Conservation (phyloP, 2,797 vertebrate species). For the Crocodylus rhombifer region DNA sequence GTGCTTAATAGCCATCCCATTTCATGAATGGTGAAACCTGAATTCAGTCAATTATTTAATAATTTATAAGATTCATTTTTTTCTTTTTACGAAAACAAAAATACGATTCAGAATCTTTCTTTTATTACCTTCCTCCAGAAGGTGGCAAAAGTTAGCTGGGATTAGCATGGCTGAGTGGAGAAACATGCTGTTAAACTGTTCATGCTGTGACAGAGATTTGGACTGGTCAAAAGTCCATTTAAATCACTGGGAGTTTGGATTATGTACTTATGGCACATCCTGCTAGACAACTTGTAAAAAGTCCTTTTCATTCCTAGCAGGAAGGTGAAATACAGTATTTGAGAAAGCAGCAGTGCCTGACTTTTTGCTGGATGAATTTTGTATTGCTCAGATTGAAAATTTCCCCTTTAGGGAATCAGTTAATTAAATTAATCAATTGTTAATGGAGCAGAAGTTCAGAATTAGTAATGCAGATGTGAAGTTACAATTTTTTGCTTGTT, state of each 20-base stretch:
- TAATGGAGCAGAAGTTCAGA: neutral
- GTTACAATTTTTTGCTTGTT: neutral
- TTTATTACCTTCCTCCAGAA: slow-evolving; percentile 64
- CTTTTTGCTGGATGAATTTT: rapidly evolving
- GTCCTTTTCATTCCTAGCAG: rapidly evolving
- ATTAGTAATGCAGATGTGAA: slow-evolving; percentile 2
- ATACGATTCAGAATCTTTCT: neutral
- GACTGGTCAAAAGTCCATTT: neutral
- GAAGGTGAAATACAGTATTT: rapidly evolving
- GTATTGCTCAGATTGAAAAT: neutral
- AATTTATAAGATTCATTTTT: neutral
- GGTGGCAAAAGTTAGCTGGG: slow-evolving; percentile 66
- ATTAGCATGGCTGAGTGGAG: neutral
- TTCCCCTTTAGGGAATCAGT: neutral
- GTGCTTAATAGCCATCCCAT: neutral
- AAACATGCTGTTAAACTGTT: neutral
- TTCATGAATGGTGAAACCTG: neutral
- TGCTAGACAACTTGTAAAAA: neutral
- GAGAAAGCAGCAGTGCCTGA: neutral
- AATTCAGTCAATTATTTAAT: neutral
- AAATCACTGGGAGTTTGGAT: neutral
- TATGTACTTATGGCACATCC: neutral
- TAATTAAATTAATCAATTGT: neutral
- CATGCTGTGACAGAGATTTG: neutral
- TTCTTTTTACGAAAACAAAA: neutral